Percentiles rank a stretch among this genome's conserved stretches.
These are phyloP conservation scores for Ophion ellenae DNA, from an alignment of 2,888 invertebrate species.

Conservation along the genomic window DNA sequence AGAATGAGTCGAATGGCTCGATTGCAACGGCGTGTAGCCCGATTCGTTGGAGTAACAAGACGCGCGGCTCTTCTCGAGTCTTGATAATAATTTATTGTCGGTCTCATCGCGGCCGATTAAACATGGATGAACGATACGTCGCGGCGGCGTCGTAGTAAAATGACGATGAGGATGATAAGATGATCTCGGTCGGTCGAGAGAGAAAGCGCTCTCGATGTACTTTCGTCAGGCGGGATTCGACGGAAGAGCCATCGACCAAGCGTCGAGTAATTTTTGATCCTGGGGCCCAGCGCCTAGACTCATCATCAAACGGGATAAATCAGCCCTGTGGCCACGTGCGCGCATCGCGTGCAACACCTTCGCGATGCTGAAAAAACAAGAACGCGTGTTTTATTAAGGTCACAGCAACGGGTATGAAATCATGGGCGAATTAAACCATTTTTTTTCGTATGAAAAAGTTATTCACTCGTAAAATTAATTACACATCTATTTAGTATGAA, in stretches of 20 bases:
- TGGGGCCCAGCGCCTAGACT: slow-evolving; percentile 82
- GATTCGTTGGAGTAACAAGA: neutral
- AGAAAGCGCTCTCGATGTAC: neutral
- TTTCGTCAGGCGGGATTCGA: slow-evolving; percentile 78
- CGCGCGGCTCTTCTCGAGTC: neutral
- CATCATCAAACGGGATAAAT: slow-evolving; percentile 80
- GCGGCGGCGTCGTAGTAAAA: neutral
- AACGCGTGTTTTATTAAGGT: neutral
- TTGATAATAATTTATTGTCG: slow-evolving; percentile 45
- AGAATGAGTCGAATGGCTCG: neutral
- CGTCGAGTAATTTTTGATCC: slow-evolving; percentile 80
- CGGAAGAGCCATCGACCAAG: slow-evolving; percentile 81
- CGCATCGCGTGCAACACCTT: slow-evolving; percentile 81
- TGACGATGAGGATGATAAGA: too few relatives aligned
- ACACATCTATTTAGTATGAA: too few relatives aligned
- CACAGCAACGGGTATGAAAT: too few relatives aligned
- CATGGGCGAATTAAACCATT: too few relatives aligned
- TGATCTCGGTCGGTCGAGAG: neutral
- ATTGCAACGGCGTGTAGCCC: neutral
- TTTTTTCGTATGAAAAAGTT: too few relatives aligned
- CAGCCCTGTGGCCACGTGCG: slow-evolving; percentile 78
- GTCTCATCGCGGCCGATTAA: slow-evolving; percentile 1
- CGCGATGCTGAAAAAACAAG: slow-evolving; percentile 77
- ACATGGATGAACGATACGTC: neutral
- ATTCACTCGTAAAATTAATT: too few relatives aligned